Base-by-base conservation (phyloP, 2,797 vertebrate genomes). In the Xiphorhynchus erythropygius region DNA sequence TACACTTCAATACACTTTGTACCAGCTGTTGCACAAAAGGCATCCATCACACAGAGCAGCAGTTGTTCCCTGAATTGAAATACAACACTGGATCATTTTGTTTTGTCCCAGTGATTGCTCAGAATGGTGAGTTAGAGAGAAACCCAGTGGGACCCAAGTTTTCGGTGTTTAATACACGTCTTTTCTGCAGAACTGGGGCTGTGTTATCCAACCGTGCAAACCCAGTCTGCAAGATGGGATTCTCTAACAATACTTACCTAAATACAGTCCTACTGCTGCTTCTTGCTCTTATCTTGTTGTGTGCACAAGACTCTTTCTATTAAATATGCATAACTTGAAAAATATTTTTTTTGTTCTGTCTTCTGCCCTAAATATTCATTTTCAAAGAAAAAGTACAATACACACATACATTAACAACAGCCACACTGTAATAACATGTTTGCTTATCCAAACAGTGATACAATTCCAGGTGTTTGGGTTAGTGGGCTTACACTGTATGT, bases 1-100 rank as follows among this genome's bases (percentile, higher is more conserved):
- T 53, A 21, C 10, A 19, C 39, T 39, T 77, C 32, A 52, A 4
- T 35, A 13, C 0, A 0, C 7, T 23, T 30, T 0, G 1, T 55
- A 44, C 27, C 44, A n/a, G 23, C 25, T 44, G 18, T 67, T 70
- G 24, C 32, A 68, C 33, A 49, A 32, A 70, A 59, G 15, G 19
- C 2, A 1, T 30, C 79, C 4, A 3, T 39, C 78, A n/a, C 16
- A 25, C 13, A 77, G 49, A 63, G 37, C 9, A 70, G 19, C 7
- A 27, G 13, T 32, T 80, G 49, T 50, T 44, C 21, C 13, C 27
- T 87, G 55, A 71, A 60, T 2, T 35, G 37, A 69, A 71, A 46
- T 52, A 56, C 13, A 28, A 1, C 35, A 23, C 15, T 28, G 35
- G 27, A 71, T 64, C 50, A 6, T 59, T 87, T 59, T 60, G 8